phyloP scores from a whole-genome alignment of 1,140 invertebrate species.

The Musca vetustissima region DNA sequence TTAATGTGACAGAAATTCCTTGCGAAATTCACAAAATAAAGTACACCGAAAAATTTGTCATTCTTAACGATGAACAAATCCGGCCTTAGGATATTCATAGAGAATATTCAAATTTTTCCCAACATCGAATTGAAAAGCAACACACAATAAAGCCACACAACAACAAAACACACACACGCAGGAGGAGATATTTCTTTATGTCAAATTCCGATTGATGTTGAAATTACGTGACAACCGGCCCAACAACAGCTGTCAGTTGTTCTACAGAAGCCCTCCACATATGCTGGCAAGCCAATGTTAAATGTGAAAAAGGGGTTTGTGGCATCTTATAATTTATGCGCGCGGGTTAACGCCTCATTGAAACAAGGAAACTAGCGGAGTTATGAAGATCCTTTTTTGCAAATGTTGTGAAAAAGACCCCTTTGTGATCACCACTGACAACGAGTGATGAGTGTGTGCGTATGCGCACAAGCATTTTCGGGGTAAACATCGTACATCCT shows the following conservation, averaged over 20 bases:
- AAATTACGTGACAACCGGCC: constrained; percentile 47
- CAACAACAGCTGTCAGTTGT: constrained; percentile 19
- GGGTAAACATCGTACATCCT: not conserved
- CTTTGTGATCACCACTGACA: not conserved
- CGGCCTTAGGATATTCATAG: constrained; percentile 11
- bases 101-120: constrained; percentile 6
- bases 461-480: not conserved
- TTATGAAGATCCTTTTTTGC: constrained; percentile 13
- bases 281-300: not conserved
- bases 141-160: no score
- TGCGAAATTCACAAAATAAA: not conserved
- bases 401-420: not conserved
- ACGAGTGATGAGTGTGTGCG: not conserved
- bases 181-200: not conserved
- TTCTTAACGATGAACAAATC: constrained; percentile 11
- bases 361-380: constrained; percentile 29
- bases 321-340: constrained; percentile 50
- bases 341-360: constrained; percentile 47
- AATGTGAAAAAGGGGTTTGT: constrained; percentile 34
- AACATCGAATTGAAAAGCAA: not conserved
- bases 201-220: constrained; percentile 43
- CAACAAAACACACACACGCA: not conserved
- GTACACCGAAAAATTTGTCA: constrained; percentile 5
- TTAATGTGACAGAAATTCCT: not conserved
- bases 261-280: not conserved